A percentile compares a stretch with the other conserved stretches of the same genome.
These are phyloP conservation scores for Hypsibius dujardini DNA, from an alignment of 1,140 invertebrate genomes.

Conservation along the genomic window DNA sequence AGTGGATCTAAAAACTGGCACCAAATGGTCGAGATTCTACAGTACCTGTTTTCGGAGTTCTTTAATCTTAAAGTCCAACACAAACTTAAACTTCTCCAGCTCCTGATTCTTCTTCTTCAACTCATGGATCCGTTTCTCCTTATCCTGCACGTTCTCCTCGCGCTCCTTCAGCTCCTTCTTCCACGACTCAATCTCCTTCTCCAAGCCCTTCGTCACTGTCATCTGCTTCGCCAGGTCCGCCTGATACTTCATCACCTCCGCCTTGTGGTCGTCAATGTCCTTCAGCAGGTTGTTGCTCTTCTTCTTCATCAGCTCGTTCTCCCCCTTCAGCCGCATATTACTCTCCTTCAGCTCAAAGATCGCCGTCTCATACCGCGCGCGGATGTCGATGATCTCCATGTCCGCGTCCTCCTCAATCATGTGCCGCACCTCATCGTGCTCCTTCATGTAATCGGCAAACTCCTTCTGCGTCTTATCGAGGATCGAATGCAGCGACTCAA, in stretches of 20 bases:
- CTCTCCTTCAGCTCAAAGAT: constrained; percentile 56
- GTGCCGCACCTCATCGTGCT: constrained; percentile 53
- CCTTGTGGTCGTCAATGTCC: constrained; percentile 53
- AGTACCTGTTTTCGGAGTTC: constrained; percentile 49
- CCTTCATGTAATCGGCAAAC: constrained; percentile 28
- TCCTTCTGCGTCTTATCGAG: constrained; percentile 20
- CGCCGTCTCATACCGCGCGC: constrained; percentile 50
- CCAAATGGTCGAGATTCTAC: background rate
- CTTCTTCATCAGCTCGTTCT: constrained; percentile 62
- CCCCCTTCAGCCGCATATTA: constrained; percentile 55
- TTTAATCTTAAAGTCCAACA: constrained; percentile 67
- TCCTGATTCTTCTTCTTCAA: constrained; percentile 66
- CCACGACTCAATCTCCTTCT: constrained; percentile 36
- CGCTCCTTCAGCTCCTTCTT: constrained; percentile 47
- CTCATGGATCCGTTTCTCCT: constrained; percentile 64
- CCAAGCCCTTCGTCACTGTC: constrained; percentile 27
- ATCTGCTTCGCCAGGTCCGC: constrained; percentile 21
- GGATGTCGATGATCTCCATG: constrained; percentile 52
- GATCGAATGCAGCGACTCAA: constrained; percentile 31
- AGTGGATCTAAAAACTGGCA: background rate
- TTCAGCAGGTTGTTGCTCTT: constrained; percentile 45
- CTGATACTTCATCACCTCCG: constrained; percentile 46
- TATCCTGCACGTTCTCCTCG: constrained; percentile 59
- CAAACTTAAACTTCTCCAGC: constrained; percentile 72
- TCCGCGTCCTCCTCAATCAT: constrained; percentile 69